phyloP scores from a whole-genome alignment of 2,888 invertebrate species.

The Sarcophaga carnaria region DNA sequence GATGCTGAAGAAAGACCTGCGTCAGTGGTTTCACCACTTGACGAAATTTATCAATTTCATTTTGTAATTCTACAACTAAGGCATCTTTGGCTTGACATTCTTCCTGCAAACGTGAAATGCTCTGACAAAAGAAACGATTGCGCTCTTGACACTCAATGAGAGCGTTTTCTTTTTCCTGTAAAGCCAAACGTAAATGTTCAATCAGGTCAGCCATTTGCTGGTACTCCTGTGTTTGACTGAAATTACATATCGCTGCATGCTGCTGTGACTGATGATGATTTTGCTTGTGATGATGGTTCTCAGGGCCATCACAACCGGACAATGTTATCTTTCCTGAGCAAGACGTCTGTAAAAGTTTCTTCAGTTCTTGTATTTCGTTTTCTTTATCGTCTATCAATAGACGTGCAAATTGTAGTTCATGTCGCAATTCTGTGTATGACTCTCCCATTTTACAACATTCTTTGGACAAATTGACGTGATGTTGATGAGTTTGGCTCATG shows the following conservation, averaged over 20 bases:
- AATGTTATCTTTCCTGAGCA: not conserved
- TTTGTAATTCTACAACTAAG: constrained; percentile 89
- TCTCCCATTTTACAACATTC: constrained; percentile 72
- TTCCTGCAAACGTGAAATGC: constrained; percentile 75
- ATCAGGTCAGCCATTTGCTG: constrained; percentile 69
- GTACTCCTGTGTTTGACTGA: constrained; percentile 30
- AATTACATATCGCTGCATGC: constrained; percentile 14
- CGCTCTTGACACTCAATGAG: constrained; percentile 75
- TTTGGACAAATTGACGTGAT: constrained; percentile 53
- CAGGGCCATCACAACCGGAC: constrained; percentile 45
- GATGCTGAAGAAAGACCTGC: constrained; percentile 85
- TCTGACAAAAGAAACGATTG: constrained; percentile 75
- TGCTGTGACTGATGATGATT: constrained; percentile 19
- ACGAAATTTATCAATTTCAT: constrained; percentile 93
- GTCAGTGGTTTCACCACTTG: constrained; percentile 88
- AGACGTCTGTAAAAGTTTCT: constrained; percentile 70
- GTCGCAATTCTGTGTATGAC: constrained; percentile 70
- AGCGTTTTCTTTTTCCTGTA: constrained; percentile 73
- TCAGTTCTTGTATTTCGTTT: constrained; percentile 71
- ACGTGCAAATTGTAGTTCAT: constrained; percentile 72
- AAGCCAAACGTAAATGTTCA: constrained; percentile 71
- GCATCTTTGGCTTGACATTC: constrained; percentile 86
- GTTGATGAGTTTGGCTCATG: constrained; percentile 64
- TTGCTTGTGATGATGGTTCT: constrained; percentile 28
- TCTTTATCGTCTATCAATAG: constrained; percentile 73